These are phyloP conservation scores for Charina bottae DNA, from an alignment of 2,113 vertebrate species.

Conservation along the genomic window DNA sequence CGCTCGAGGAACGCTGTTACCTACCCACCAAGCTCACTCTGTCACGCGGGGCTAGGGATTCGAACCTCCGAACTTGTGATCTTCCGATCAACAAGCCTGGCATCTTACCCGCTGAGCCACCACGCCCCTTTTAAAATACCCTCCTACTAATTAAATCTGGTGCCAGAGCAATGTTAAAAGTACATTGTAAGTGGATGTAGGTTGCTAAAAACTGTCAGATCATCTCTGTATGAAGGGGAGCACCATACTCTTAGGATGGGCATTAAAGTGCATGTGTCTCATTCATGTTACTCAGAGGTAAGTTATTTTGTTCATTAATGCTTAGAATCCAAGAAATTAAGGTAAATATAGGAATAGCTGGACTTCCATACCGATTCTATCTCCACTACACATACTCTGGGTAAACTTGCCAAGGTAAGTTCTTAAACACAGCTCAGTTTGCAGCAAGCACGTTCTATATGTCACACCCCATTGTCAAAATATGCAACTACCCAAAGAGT, in stretches of 20 bases:
- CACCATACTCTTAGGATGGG: not conserved
- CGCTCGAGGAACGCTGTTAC: too few species aligned
- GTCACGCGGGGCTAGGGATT: too few species aligned
- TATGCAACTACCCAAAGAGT: accelerated
- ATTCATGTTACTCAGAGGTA: not conserved
- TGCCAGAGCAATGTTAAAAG: not conserved
- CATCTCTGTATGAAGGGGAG: too few species aligned
- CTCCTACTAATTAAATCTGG: not conserved
- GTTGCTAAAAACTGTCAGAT: not conserved
- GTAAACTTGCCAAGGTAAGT: not conserved
- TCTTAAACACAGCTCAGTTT: not conserved
- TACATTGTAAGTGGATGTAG: not conserved
- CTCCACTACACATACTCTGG: not conserved
- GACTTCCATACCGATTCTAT: not conserved
- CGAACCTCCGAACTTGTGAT: too few species aligned
- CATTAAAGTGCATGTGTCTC: not conserved
- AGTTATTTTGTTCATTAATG: not conserved
- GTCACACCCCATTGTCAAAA: accelerated
- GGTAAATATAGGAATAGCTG: not conserved
- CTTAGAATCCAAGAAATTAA: not conserved
- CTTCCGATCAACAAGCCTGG: too few species aligned
- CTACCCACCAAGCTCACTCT: too few species aligned
- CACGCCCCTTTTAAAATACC: too few species aligned
- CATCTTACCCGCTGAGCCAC: too few species aligned
- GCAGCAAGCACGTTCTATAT: not conserved